phyloP scores from a whole-genome alignment of 2,113 vertebrate genomes.

The Hystrix cristata region DNA sequence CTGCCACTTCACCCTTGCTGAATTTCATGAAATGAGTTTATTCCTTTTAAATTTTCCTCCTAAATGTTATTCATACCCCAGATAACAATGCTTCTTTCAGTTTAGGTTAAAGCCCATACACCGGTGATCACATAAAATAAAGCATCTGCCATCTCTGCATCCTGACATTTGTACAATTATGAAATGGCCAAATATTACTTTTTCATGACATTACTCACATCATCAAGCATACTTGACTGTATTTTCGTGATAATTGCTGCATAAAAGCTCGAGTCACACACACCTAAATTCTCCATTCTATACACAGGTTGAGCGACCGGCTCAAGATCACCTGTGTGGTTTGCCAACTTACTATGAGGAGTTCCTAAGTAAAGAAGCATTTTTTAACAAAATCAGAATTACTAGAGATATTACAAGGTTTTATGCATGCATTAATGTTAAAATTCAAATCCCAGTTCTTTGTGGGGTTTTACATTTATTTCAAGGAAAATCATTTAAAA shows the following conservation, averaged over 20 bases:
- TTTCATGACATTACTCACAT: background rate
- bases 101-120: background rate
- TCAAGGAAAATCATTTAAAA: background rate
- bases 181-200: background rate
- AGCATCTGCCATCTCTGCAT: background rate
- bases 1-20: background rate
- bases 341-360: background rate
- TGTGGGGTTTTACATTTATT: background rate
- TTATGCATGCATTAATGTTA: background rate
- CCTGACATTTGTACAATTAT: background rate
- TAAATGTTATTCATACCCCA: background rate
- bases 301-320: background rate
- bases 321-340: background rate
- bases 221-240: background rate
- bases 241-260: background rate
- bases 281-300: background rate
- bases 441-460: background rate
- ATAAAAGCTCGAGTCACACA: background rate
- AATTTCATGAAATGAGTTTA: background rate
- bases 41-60: background rate
- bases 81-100: background rate
- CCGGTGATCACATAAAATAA: no score
- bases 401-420: background rate
- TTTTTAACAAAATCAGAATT: background rate
- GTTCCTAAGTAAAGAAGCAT: background rate